Evolutionary conservation across 1,140 invertebrate species (phyloP), one percentile per base, ranked within the genome.

Genomic region (Nasonia giraulti): DNA sequence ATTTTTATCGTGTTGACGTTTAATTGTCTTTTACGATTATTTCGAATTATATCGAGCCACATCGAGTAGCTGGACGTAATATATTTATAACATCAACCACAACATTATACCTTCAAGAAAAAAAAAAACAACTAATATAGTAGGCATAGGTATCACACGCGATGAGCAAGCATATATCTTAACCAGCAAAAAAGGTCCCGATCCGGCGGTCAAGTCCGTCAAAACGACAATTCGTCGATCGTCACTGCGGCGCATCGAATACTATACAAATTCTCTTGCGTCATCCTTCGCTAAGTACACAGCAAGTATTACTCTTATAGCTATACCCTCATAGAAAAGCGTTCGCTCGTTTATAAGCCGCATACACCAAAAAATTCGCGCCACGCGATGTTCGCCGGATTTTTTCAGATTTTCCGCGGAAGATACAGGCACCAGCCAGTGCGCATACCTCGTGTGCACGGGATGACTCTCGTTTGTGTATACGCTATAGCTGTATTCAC

Each of bases 331-430:
- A n/a, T n/a, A 33, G 0, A 31, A 11, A 31, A 71, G 66, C 68
- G 8, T 10, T 27, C 8, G 68, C 27, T 14, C 6, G 68, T 12
- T 2, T 31, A 23, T 71, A 33, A 5, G 37, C 7, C 40, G 33
- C 33, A 0, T 37, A 37, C 33, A 37, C 3, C 68, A 10, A 71
- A 27, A 71, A 27, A 33, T 62, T 6, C 4, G 20, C 17, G 68
- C 31, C 5, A 6, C 68, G 68, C 27, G 68, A 71, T 71, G 68
- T 71, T 71, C 2, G 27, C 68, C 1, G 12, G 12, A 27, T 71
- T 71, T 71, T 71, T 71, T 31, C 68, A 71, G 68, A 71, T 71
- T 71, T 71, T 71, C 68, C n/a, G n/a, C n/a, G n/a, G n/a, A 71
- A 33, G 68, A 71, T 71, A 71, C 3, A 27, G 27, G 1, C n/a